Evolutionary conservation across 1,140 invertebrate species (phyloP).

Genomic region (Mercenaria mercenaria): DNA sequence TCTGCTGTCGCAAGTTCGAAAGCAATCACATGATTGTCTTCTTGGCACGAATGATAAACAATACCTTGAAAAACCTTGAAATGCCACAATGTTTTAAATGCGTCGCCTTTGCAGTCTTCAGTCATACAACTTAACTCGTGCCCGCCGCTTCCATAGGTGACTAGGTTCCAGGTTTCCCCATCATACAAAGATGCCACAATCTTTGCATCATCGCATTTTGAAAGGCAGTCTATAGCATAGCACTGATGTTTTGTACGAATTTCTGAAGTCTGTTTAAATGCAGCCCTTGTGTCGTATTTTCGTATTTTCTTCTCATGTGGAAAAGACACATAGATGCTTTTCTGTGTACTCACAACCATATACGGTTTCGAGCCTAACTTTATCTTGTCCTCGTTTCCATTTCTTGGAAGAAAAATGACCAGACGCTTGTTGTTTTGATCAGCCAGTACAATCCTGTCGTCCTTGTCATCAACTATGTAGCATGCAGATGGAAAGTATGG

Average conservation of each 20-base stretch:
- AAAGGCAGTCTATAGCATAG: background rate
- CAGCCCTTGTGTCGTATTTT: background rate
- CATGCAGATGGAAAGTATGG: background rate
- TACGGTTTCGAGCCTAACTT: slow-evolving; percentile 2
- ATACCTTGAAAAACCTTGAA: background rate
- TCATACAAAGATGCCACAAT: background rate
- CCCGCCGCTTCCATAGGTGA: background rate
- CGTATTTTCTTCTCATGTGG: slow-evolving; percentile 12
- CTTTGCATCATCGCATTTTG: background rate
- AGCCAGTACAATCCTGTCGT: background rate
- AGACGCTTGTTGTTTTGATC: slow-evolving; percentile 7
- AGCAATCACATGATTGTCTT: background rate
- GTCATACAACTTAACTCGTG: background rate
- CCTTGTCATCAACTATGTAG: background rate
- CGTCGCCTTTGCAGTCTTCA: background rate
- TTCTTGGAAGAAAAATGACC: background rate
- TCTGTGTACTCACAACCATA: background rate
- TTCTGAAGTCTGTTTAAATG: background rate
- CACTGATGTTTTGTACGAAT: background rate
- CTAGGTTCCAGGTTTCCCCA: background rate
- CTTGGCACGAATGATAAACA: background rate
- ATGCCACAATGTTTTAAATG: background rate
- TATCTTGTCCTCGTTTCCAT: background rate
- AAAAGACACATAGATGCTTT: background rate
- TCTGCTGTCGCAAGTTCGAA: background rate